Conservation (phyloP, 1,140 invertebrate genomes). For the Schlechtendalia chinensis region DNA sequence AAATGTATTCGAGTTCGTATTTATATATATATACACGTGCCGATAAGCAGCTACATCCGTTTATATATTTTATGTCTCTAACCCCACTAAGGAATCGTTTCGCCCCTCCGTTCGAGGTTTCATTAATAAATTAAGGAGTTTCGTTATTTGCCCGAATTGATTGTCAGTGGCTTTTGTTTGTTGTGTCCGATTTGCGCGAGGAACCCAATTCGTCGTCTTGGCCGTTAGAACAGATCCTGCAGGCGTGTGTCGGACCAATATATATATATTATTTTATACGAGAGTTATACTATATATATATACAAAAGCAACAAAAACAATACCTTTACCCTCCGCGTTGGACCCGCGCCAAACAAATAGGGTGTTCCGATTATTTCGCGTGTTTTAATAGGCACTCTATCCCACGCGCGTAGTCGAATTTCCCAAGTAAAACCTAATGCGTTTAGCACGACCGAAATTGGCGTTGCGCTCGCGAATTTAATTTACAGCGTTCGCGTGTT, state of each 20-base stretch:
- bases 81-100: too few relatives aligned
- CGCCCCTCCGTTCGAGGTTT: background rate
- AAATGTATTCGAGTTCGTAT: too few relatives aligned
- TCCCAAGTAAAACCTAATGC: background rate
- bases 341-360: background rate
- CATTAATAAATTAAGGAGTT: slow-evolving; percentile 40
- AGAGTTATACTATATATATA: too few relatives aligned
- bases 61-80: too few relatives aligned
- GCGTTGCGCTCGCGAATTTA: background rate
- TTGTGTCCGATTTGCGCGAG: background rate
- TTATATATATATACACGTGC: too few relatives aligned
- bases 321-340: slow-evolving; percentile 3
- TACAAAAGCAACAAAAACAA: slow-evolving; percentile 31
- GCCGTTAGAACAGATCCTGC: background rate
- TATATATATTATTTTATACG: too few relatives aligned
- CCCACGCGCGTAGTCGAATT: background rate
- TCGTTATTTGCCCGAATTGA: slow-evolving; percentile 36
- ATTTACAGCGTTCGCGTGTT: background rate
- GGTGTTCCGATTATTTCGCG: background rate
- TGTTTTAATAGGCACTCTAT: background rate
- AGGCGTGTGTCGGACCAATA: background rate
- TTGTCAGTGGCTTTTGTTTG: slow-evolving; percentile 28
- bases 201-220: slow-evolving; percentile 34
- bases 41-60: background rate
- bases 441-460: background rate